phyloP scores from a whole-genome alignment of 30 jellyfish, hydroid and myxozoan genomes.

The Aurelia aurita region DNA sequence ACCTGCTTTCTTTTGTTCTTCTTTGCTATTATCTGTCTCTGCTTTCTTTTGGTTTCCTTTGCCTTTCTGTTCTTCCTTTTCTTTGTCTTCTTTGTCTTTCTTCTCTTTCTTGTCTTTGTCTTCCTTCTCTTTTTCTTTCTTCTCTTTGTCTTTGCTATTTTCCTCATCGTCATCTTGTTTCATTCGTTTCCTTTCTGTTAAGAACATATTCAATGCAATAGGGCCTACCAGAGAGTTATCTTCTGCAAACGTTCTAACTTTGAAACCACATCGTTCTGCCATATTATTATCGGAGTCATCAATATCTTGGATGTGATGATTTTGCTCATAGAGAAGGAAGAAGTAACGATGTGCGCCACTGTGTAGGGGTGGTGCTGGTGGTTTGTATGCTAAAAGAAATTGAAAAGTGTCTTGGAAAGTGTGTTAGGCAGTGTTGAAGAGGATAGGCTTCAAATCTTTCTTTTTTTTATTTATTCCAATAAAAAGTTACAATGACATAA shows the following conservation, averaged over 20 bases:
- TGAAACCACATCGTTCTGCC: slow-evolving; percentile 70
- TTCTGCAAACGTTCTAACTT: slow-evolving; percentile 64
- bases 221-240: slow-evolving; percentile 70
- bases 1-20: too few species aligned
- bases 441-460: too few species aligned
- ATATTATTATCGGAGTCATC: slow-evolving; percentile 74
- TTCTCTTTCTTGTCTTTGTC: not conserved
- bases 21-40: too few species aligned
- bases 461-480: too few species aligned
- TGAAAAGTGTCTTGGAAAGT: not conserved
- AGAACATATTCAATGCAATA: slow-evolving; percentile 62
- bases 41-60: too few species aligned
- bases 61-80: too few species aligned
- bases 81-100: not conserved
- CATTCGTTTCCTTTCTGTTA: slow-evolving; percentile 33
- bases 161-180: slow-evolving; percentile 3
- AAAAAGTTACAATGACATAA: too few species aligned
- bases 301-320: slow-evolving; percentile 30
- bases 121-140: not conserved
- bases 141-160: slow-evolving; percentile 7
- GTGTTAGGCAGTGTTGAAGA: too few species aligned
- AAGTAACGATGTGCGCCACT: slow-evolving; percentile 88
- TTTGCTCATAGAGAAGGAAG: slow-evolving; percentile 71
- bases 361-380: slow-evolving; percentile 87
- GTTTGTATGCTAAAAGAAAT: slow-evolving; percentile 61